phyloP scores from a whole-genome alignment of 1,140 invertebrate genomes.

The Brachionus manjavacas region DNA sequence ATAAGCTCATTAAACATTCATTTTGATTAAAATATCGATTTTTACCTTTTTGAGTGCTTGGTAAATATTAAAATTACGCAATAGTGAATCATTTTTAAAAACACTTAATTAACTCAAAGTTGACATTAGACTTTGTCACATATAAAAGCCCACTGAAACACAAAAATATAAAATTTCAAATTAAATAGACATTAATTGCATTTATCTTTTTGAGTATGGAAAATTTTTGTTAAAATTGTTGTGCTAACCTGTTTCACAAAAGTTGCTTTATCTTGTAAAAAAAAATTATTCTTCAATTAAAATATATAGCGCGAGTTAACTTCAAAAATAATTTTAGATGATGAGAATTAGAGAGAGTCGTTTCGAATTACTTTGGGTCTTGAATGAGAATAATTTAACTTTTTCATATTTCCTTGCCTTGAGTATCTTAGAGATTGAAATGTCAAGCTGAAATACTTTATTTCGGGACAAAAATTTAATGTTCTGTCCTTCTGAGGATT shows the following conservation, averaged over 20 bases:
- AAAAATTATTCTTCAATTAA: neutral
- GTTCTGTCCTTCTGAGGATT: neutral
- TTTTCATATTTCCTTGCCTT: neutral
- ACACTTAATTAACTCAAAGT: neutral
- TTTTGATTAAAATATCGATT: slow-evolving; percentile 1
- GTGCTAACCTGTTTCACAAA: neutral
- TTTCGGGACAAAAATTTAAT: neutral
- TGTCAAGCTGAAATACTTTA: neutral
- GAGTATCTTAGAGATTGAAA: neutral
- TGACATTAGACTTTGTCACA: neutral
- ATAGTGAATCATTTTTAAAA: neutral
- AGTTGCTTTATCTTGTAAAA: neutral
- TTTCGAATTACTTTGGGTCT: neutral
- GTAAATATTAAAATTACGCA: neutral
- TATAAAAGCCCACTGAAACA: neutral
- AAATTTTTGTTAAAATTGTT: neutral
- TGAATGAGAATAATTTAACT: neutral
- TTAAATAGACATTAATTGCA: neutral
- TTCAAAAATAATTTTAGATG: neutral
- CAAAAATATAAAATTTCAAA: neutral
- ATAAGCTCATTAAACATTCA: slow-evolving; percentile 4
- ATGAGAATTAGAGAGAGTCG: neutral
- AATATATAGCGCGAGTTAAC: neutral
- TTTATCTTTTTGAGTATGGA: neutral
- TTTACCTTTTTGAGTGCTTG: neutral